phyloP scores from a whole-genome alignment of 2,888 invertebrate genomes.

The Sphaerophoria rueppellii region DNA sequence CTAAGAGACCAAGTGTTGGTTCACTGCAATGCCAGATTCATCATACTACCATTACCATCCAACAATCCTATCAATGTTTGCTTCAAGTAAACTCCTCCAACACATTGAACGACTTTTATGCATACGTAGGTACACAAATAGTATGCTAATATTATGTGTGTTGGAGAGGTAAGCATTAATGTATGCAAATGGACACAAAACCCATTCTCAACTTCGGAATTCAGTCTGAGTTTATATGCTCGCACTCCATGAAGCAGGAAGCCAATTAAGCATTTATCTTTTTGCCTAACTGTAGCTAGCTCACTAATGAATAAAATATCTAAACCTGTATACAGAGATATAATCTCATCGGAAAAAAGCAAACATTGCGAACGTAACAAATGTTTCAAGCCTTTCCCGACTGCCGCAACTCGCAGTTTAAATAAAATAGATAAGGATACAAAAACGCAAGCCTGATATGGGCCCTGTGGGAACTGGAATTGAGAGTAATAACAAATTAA shows the following conservation, averaged over 20 bases:
- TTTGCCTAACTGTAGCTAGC: neutral
- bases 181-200: constrained; percentile 13
- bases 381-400: no score
- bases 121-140: neutral
- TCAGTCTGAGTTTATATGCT: no score
- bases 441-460: no score
- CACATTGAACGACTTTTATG: neutral
- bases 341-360: neutral
- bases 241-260: neutral
- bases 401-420: no score
- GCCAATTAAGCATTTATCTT: constrained; percentile 14
- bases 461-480: no score
- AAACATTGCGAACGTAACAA: neutral
- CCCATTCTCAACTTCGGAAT: no score
- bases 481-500: constrained; percentile 16
- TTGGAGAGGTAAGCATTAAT: neutral
- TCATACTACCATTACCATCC: no score
- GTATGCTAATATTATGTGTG: neutral
- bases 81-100: no score
- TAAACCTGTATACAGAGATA: neutral
- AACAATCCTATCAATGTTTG: no score
- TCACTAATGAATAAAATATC: neutral
- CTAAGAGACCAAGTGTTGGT: neutral
- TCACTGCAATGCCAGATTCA: no score
- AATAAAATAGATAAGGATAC: no score